Base-by-base conservation (phyloP, 2,113 vertebrate genomes). In the Emberiza fucata region DNA sequence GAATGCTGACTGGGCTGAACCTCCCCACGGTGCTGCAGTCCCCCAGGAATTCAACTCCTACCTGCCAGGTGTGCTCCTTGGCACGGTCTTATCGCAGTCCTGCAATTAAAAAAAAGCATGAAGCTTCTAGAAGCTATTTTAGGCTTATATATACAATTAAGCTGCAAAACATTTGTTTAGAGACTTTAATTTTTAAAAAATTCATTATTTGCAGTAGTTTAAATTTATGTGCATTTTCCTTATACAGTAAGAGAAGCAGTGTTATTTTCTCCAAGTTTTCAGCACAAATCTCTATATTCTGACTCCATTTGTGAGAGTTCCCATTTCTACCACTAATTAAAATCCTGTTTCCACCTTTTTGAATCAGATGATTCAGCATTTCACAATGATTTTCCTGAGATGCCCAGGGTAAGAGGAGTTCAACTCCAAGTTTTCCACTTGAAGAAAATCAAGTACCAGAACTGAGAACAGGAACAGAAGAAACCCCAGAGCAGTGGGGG, bases 31-130 rank as follows among this genome's bases (percentile, higher is more conserved):
- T 39, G 39, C 18, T 50, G 83, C 87, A 77, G 83, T 45, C 51
- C 12, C n/a, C 31, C 86, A 97, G 94, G 56, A 86, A 94, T 94
- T 63, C 95, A 44, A 93, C 93, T 65, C 96, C 48, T 97, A 98
- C 99, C 99, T 99, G 97, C 98, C 98, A 94, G 99, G 98, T 86
- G 98, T 98, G 97, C 98, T 99, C 96, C 99, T 98, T 94, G 99
- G 98, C 95, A 98, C 95, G 10, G 98, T 98, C 98, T 99, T 99
- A 95, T 98, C 98, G 31, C 98, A 98, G 92, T 99, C 99, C 98
- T 98, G 96, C 93, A 97, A 97, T 94, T 82, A 48, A 95, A 64
- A 75, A 37, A 53, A 65, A 4, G 27, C 39, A 70, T 97, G 88
- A 96, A 85, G 54, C 31, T 82, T 97, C 83, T 48, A 42, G 80